phyloP scores from a whole-genome alignment of 2,888 invertebrate species.

The Hypena proboscidalis region DNA sequence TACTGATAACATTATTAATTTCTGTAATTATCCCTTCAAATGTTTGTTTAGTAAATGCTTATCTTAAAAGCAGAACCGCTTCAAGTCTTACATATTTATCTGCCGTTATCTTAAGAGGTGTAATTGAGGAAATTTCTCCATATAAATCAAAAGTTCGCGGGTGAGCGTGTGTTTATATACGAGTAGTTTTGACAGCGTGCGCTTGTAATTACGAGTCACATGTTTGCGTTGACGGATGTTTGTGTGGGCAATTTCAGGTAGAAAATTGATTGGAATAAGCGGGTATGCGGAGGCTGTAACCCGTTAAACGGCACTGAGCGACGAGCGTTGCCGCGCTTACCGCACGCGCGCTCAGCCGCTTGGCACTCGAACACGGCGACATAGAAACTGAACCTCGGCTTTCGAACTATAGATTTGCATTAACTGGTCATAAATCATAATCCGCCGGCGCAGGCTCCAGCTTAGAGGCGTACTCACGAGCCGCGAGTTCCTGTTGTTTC shows the following conservation, averaged over 20 bases:
- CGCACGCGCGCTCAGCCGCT: slow-evolving; percentile 1
- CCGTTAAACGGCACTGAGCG: slow-evolving; percentile 47
- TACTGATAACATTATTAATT: background rate
- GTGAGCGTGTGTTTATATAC: slow-evolving; percentile 16
- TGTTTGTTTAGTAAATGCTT: slow-evolving; percentile 29
- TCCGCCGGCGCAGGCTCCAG: slow-evolving; percentile 50
- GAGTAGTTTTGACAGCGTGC: slow-evolving; percentile 14
- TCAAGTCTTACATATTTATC: slow-evolving; percentile 22
- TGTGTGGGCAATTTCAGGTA: slow-evolving; percentile 53
- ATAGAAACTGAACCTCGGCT: slow-evolving; percentile 54
- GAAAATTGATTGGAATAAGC: slow-evolving; percentile 65
- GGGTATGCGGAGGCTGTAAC: slow-evolving; percentile 51
- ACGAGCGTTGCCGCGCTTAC: slow-evolving; percentile 34
- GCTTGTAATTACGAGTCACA: slow-evolving; percentile 20
- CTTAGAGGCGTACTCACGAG: slow-evolving; percentile 53
- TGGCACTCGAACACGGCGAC: slow-evolving; percentile 31
- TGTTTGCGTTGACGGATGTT: slow-evolving; percentile 42
- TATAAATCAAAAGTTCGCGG: slow-evolving; percentile 17
- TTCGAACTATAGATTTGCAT: slow-evolving; percentile 73
- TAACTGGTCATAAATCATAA: slow-evolving; percentile 76
- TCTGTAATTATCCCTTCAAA: slow-evolving; percentile 4
- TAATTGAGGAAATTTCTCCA: slow-evolving; percentile 30
- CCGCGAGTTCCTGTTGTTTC: slow-evolving; percentile 69
- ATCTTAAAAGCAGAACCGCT: slow-evolving; percentile 18
- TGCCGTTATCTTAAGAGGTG: slow-evolving; percentile 30